Evolutionary conservation across 2,888 invertebrate species (phyloP), one percentile per base, ranked within the genome.

Genomic region (Napeogenes inachia): DNA sequence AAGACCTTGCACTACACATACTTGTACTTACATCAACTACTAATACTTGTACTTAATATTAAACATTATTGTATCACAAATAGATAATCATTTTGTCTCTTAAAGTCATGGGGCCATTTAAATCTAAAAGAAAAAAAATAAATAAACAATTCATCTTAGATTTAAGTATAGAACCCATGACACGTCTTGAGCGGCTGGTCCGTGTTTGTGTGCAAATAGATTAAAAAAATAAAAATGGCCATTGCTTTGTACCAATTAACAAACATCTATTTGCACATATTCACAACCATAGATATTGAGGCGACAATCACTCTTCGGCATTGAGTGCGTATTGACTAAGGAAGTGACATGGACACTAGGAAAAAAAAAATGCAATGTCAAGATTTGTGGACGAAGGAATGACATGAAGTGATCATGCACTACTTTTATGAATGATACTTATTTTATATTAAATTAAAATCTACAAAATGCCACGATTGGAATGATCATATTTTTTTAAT

Each of bases 241-340:
- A 59, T 55, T 47, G 64, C 57, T 35, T 60, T 45, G 42, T 61
- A 57, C 46, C 53, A 47, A 46, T 35, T 63, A 13, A 59, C 57
- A 57, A 54, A 62, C 54, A 60, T 68, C 68, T 63, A 66, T 71
- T 72, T 72, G 70, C 70, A 73, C 70, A 61, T 63, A 63, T 65
- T 68, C 67, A 62, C 66, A 66, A 68, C 68, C 63, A 12, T 50
- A 10, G 54, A 61, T 61, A 65, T 69, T 66, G 71, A 74, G 73
- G 84, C 83, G 80, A 85, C 78, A 84, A 78, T 87, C 88, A 89
- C 89, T 89, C 89, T 82, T 86, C 89, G 89, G 89, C 89, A 85
- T 82, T 80, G 83, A 85, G 88, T 89, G 88, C 86, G 85, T 86
- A 86, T 85, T 79, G 77, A 83, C 87, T 87, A 89, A 78, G 85